Evolutionary conservation across 1,140 invertebrate species (phyloP).

Genomic region (Sinella curviseta): DNA sequence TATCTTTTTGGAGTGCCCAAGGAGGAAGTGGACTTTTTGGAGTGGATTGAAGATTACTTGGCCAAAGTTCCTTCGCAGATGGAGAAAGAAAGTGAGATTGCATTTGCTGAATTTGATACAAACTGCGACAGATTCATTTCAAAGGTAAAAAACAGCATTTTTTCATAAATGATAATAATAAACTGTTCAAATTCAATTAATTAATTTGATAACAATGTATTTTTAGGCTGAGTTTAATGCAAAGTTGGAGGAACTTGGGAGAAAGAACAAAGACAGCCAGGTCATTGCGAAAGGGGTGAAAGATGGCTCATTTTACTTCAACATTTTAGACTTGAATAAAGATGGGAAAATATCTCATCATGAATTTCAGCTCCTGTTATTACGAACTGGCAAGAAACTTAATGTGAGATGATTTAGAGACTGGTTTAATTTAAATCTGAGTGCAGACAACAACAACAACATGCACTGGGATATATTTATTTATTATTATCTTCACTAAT

Average conservation of each 20-base stretch:
- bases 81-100: background rate
- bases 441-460: background rate
- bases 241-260: background rate
- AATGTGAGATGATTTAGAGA: background rate
- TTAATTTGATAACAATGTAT: background rate
- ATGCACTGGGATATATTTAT: background rate
- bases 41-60: background rate
- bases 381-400: background rate
- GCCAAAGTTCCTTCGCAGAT: background rate
- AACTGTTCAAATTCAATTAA: too few relatives aligned
- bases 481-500: too few relatives aligned
- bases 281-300: background rate
- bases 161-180: background rate
- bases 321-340: background rate
- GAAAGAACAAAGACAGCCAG: background rate
- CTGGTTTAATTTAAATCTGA: too few relatives aligned
- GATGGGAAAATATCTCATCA: background rate
- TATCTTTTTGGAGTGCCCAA: background rate
- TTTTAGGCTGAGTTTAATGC: background rate
- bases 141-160: background rate
- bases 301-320: background rate
- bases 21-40: background rate
- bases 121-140: conserved; percentile 13
- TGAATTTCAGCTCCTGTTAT: background rate
- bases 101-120: background rate